phyloP scores from a whole-genome alignment of 1,140 invertebrate species.

The Zophobas atratus region DNA sequence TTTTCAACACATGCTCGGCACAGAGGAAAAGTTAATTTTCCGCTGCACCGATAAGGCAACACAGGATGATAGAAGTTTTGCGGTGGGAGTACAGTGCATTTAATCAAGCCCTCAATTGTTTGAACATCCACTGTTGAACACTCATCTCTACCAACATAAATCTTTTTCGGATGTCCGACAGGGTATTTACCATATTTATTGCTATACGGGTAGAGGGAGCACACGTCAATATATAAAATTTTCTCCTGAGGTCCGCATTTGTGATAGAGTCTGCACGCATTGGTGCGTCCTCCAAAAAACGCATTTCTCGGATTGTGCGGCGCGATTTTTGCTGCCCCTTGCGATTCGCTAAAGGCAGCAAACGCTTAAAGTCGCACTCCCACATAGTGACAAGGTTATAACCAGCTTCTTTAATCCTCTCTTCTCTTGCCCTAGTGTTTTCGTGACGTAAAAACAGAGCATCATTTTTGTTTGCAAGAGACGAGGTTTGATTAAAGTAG shows the following conservation, averaged over 20 bases:
- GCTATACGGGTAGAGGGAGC: constrained; percentile 63
- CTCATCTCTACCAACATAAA: constrained; percentile 25
- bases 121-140: constrained; percentile 28
- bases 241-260: constrained; percentile 55
- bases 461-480: constrained; percentile 1
- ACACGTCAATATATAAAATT: constrained; percentile 65
- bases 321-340: not conserved
- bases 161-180: constrained; percentile 56
- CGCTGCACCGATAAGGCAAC: constrained; percentile 51
- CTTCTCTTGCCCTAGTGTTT: not conserved
- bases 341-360: not conserved
- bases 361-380: not conserved
- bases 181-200: constrained; percentile 63
- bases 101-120: constrained; percentile 56
- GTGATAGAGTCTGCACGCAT: constrained; percentile 35
- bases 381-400: constrained; percentile 23
- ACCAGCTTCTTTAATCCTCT: not conserved
- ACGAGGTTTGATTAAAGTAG: not conserved
- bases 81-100: constrained; percentile 64
- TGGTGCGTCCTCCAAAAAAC: not conserved
- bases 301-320: not conserved
- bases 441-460: not conserved
- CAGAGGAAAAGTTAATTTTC: not conserved
- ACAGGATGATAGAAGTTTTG: constrained; percentile 63
- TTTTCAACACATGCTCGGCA: not conserved